Evolutionary conservation across 2,113 vertebrate species (phyloP), one percentile per base, ranked within the genome.

Genomic region (Halichoerus grypus): DNA sequence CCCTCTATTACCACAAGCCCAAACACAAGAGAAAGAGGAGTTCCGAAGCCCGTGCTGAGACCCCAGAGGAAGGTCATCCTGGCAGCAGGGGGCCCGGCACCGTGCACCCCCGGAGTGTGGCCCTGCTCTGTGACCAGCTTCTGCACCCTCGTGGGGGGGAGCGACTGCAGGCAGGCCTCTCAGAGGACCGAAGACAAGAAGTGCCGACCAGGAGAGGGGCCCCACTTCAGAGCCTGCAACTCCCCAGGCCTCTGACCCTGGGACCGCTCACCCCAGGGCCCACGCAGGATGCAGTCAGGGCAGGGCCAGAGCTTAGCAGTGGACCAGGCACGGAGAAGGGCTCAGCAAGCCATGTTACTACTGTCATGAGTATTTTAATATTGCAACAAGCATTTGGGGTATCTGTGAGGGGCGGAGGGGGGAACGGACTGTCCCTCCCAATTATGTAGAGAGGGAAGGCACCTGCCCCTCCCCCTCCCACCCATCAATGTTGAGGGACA

Each of bases 41-140:
- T 26, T 28, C 24, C 2, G 9, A 59, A 83, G n/a, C 36, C 55
- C 26, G 14, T 19, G 11, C 15, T 5, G 24, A 57, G 53, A 59
- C 21, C n/a, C 3, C 3, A 46, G 72, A 46, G 72, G 42, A 76
- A 76, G 72, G 26, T 8, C 24, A 49, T 28, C 42, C 72, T 0
- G 3, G 72, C 39, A 76, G 39, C 24, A 24, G 13, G 39, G 26
- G 3, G 72, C 39, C 39, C 1, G 24, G 72, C 13, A 28, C 72
- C 7, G 1, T 4, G 0, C 26, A 8, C 7, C 6, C 39, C 72
- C 4, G 15, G 33, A 22, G 19, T 1, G 19, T 1, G 31, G 49
- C 51, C 19, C 51, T n/a, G 77, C 31, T 55, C 31, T 22, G 33
- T 53, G 51, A 33, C 31, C 3, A 33, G 18, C 77, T 12, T n/a